These are phyloP conservation scores for Lasioglossum oenotherae DNA, from an alignment of 2,888 invertebrate genomes.

Conservation along the genomic window DNA sequence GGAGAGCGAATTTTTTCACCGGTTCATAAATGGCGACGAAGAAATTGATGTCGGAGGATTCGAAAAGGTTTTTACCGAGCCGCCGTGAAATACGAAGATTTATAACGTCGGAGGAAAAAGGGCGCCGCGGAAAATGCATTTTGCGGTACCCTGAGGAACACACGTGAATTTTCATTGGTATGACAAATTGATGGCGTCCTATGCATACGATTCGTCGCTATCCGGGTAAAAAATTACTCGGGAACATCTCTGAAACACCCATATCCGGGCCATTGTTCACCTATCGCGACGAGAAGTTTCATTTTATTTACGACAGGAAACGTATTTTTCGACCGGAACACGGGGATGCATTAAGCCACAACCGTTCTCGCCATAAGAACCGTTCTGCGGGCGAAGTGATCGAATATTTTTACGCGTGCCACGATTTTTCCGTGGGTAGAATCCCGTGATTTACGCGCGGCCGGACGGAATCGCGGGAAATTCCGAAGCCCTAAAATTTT, in stretches of 20 bases:
- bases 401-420: neutral
- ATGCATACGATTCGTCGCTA: conserved; percentile 31
- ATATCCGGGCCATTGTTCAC: neutral
- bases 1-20: neutral
- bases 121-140: conserved; percentile 11
- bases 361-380: neutral
- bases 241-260: neutral
- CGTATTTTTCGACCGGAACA: neutral
- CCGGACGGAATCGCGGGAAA: conserved; percentile 22
- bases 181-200: conserved; percentile 35
- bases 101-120: conserved; percentile 6
- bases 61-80: conserved; percentile 9
- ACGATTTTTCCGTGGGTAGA: neutral
- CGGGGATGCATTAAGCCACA: neutral
- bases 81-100: conserved; percentile 26
- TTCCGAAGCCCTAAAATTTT: conserved; percentile 52
- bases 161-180: conserved; percentile 30
- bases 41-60: conserved; percentile 5
- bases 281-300: neutral
- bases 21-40: neutral
- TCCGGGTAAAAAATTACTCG: conserved; percentile 28
- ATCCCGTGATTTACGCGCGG: neutral
- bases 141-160: conserved; percentile 9
- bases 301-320: neutral
- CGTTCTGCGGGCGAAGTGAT: neutral